Evolutionary conservation across 2,113 vertebrate genomes (phyloP).

Genomic region (Jacana jacana): DNA sequence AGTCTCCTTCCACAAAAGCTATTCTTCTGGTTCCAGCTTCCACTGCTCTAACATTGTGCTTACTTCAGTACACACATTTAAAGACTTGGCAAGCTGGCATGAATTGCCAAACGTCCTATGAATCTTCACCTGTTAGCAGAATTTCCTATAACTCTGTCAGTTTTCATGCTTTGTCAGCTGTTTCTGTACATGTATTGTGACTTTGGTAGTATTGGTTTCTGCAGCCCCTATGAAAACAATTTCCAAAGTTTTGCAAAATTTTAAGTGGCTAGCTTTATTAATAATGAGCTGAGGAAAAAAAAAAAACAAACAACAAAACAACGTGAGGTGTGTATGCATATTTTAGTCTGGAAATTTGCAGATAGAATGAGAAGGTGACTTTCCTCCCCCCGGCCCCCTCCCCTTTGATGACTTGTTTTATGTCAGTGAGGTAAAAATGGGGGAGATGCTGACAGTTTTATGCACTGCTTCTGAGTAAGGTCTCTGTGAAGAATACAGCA

Average conservation of each 20-base stretch:
- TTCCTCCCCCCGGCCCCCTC: not conserved
- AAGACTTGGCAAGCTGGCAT: not conserved
- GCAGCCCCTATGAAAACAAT: not conserved
- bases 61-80: not conserved
- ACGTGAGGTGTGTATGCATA: not conserved
- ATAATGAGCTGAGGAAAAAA: not conserved
- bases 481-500: not conserved
- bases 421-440: not conserved
- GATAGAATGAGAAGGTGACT: not conserved
- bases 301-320: not conserved
- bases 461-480: not conserved
- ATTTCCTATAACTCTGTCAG: not conserved
- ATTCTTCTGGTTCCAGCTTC: not conserved
- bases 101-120: not conserved
- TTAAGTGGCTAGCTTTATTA: not conserved
- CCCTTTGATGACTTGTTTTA: not conserved
- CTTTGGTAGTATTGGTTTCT: not conserved
- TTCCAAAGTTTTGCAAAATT: not conserved
- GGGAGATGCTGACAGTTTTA: not conserved
- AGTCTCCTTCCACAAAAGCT: not conserved
- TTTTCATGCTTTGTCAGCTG: not conserved
- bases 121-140: not conserved
- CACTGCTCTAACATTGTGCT: not conserved
- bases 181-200: not conserved
- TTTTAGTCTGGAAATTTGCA: not conserved